Conservation (phyloP, 2,797 vertebrate species). For the Hoplostethus atlanticus region DNA sequence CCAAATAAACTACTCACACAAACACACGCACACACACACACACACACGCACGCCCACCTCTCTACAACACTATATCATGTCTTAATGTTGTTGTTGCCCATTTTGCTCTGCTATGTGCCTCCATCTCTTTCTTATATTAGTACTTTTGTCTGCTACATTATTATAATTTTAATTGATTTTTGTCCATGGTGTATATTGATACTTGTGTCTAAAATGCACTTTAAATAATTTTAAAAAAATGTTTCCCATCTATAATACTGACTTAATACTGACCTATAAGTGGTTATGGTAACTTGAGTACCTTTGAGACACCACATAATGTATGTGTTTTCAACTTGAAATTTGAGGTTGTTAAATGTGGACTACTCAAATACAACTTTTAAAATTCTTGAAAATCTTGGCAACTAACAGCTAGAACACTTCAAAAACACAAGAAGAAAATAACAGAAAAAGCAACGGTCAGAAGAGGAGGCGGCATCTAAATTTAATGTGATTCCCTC, state of each 20-base stretch:
- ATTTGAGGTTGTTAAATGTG: slow-evolving; percentile 13
- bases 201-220: no score
- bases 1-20: background rate
- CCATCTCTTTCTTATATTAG: no score
- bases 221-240: no score
- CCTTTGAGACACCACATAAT: background rate
- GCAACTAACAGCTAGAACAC: slow-evolving; percentile 1
- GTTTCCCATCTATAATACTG: no score
- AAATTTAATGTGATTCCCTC: slow-evolving; percentile 16
- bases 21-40: background rate
- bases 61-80: no score
- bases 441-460: background rate
- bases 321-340: slow-evolving; percentile 5
- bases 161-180: no score
- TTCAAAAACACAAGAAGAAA: slow-evolving; percentile 2
- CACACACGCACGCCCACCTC: background rate
- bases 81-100: no score
- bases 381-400: slow-evolving; percentile 15
- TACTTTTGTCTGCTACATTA: no score
- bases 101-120: no score
- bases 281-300: no score
- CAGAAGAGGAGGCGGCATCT: background rate
- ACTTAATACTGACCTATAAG: no score
- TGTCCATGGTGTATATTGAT: no score
- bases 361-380: slow-evolving; percentile 3